Evolutionary conservation across 2,113 vertebrate species (phyloP), one percentile per base, ranked within the genome.

Genomic region (Isichthys henryi): DNA sequence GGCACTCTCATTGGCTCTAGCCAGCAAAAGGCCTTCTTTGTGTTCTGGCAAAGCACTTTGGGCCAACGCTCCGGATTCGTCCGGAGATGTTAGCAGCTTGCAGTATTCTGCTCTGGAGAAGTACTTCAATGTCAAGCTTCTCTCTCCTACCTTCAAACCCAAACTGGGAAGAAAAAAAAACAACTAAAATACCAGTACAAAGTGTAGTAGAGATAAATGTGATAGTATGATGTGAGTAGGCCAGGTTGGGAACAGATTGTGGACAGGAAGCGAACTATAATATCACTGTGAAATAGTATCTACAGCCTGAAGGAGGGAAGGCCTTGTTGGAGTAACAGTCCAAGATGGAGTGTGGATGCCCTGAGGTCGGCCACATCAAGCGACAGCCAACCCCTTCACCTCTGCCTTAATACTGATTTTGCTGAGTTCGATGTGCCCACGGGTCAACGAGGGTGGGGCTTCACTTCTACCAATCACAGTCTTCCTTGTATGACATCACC

Each of bases 21-120:
- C 5, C 80, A 56, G 80, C 50, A 39, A 56, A 90, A 56, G 89
- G 87, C 70, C 92, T 89, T 88, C 86, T 48, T 13, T 87, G 90
- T 91, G 91, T 91, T 94, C 94, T 95, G 95, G 92, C 89, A 92
- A 95, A 96, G 91, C 93, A 88, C 91, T 96, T 94, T 92, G 88
- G 35, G 89, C 35, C 35, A 17, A 92, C 82, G 50, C 92, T 95
- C 94, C 95, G 95, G 94, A 94, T 96, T 93, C 94, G 91, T 93
- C 92, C 92, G 94, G 93, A 95, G 92, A 90, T 82, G 5, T 91
- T 93, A 92, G 91, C 92, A 92, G 93, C 93, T 88, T 93, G 92
- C 89, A 87, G 74, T 94, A 95, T 96, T 94, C 93, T 92, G 92
- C 92, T 93, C 93, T 92, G 91, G 92, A 91, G 92, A 93, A 94